Percentiles rank a stretch among this genome's conserved stretches.
Evolutionary conservation across 2,113 vertebrate species (phyloP).

Genomic region (Pachypanchax playfairii): DNA sequence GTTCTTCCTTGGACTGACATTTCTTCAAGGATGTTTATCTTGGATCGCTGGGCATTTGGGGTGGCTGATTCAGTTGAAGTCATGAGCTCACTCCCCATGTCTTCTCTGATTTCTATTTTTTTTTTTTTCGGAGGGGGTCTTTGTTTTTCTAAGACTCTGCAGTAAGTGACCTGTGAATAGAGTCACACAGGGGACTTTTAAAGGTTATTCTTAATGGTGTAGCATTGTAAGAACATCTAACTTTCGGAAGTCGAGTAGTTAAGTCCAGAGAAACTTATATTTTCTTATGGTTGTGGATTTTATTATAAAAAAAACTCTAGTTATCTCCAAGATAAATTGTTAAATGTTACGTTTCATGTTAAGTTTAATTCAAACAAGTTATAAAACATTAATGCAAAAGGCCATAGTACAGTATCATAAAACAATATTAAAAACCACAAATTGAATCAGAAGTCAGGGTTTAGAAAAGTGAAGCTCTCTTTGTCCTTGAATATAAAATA

Average conservation of each 20-base stretch:
- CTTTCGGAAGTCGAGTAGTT: conserved; percentile 54
- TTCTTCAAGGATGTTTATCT: conserved; percentile 66
- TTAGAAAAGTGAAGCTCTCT: no score
- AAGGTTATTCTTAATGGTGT: conserved; percentile 34
- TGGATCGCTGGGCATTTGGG: conserved; percentile 59
- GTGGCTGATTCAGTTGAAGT: conserved; percentile 41
- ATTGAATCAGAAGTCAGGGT: no score
- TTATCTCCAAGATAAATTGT: no score
- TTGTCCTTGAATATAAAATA: no score
- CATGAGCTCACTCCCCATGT: conserved; percentile 50
- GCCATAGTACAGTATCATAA: no score
- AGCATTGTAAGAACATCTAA: conserved; percentile 45
- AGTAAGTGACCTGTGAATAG: conserved; percentile 60
- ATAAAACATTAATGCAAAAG: no score
- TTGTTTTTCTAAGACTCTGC: conserved; percentile 49
- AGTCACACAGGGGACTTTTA: conserved; percentile 40
- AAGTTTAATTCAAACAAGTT: no score
- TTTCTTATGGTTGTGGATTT: no score
- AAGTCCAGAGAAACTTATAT: conserved; percentile 25
- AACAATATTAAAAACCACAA: no score
- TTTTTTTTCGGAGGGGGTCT: no score
- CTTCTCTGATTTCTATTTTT: conserved; percentile 61
- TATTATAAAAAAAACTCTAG: no score
- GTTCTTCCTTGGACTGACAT: conserved; percentile 53
- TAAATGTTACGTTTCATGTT: no score